A percentile compares a stretch with the other conserved stretches of the same genome.
These are phyloP conservation scores for Eubasilissa splendida DNA, from an alignment of 2,888 invertebrate species.

Conservation along the genomic window DNA sequence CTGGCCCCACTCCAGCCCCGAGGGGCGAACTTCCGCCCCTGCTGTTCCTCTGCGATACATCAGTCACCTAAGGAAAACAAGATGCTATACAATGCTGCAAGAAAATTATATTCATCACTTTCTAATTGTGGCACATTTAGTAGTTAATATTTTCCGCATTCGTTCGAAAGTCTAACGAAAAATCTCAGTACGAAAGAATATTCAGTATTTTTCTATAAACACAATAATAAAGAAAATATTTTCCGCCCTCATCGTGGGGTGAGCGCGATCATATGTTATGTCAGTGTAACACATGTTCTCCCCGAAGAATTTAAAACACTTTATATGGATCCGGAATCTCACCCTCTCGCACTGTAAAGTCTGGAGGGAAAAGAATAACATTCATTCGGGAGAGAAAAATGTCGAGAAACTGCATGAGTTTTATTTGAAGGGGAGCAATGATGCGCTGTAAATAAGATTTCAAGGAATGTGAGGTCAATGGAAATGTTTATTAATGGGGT, in stretches of 20 bases:
- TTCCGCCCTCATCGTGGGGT: conserved; percentile 14
- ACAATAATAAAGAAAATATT: conserved; percentile 24
- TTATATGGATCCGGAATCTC: conserved; percentile 63
- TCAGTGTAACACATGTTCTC: conserved; percentile 60
- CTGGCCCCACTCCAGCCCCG: conserved; percentile 59
- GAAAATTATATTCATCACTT: conserved; percentile 12
- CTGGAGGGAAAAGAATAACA: conserved; percentile 53
- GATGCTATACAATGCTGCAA: not conserved
- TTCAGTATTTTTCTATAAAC: conserved; percentile 17
- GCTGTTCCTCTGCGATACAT: conserved; percentile 67
- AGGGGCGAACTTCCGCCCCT: conserved; percentile 63
- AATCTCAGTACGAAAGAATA: not conserved
- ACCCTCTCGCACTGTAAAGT: conserved; percentile 63
- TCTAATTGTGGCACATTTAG: not conserved
- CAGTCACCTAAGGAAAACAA: conserved; percentile 64
- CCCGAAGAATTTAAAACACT: conserved; percentile 67
- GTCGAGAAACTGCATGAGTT: conserved; percentile 39
- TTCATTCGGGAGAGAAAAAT: conserved; percentile 32
- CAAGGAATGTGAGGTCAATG: conserved; percentile 18
- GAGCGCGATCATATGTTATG: conserved; percentile 54
- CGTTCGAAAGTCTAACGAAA: not conserved
- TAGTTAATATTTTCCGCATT: too few relatives aligned
- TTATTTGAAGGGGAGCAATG: conserved; percentile 39
- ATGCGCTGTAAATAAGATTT: conserved; percentile 32
- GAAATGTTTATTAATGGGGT: not conserved